Base-by-base conservation (phyloP, 2,113 vertebrate genomes). In the Oryzias curvinotus region DNA sequence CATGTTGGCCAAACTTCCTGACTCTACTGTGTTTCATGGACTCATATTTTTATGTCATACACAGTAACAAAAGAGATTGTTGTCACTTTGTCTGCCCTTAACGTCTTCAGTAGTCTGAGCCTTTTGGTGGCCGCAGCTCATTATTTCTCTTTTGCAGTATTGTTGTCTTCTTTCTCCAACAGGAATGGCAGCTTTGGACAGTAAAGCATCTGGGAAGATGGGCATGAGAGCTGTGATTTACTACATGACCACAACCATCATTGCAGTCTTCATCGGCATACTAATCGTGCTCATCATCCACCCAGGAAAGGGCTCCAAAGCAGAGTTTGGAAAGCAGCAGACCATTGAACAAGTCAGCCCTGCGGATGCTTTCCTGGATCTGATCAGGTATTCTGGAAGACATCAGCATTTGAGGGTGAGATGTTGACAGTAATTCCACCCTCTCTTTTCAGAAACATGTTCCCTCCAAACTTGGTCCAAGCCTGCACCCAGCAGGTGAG, bases 401-500 rank as follows among this genome's bases (percentile, higher is more conserved):
- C 14, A 7, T 3, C 4, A 47, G 16, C 3, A 18, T 26, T 1
- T 49, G 16, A 15, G 36, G 36, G 12, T 36, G 8, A 36, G 36
- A 36, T 36, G 36, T 10, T 36, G 36, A 36, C 36, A 36, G 10
- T 36, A 36, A 36, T 10, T 36, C 36, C 10, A 36, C 36, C 60
- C 91, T 70, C 71, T 84, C 78, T 78, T 91, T 91, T 58, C 93
- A 99, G 96, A 91, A 99, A 99, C 58, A 98, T 99, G 96, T 99
- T 99, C 87, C 97, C 97, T 86, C 96, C 97, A 56, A 99, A 99
- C 86, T 80, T 99, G 91, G 95, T 99, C 55, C 96, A 98, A 90
- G 96, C 97, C 67, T 98, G 97, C 90, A 98, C 96, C 75, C 96
- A 98, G 91, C 97, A 99, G 95, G 97, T 98, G 92, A 92, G 84